These are phyloP conservation scores for Lapara coniferarum DNA, from an alignment of 2,888 invertebrate genomes.

Conservation along the genomic window DNA sequence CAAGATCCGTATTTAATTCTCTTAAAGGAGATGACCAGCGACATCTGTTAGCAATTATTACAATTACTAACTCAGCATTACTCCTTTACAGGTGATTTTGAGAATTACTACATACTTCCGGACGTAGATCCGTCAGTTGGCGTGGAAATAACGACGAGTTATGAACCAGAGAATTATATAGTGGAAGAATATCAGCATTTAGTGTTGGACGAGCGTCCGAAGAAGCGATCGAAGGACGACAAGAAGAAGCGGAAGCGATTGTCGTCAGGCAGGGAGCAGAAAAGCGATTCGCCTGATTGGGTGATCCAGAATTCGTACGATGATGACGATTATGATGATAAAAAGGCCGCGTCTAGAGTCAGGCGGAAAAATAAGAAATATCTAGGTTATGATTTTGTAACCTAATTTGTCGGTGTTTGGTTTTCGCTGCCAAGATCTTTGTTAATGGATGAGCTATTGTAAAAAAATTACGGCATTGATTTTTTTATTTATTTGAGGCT, in stretches of 20 bases:
- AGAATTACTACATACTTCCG: constrained; percentile 76
- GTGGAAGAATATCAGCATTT: constrained; percentile 72
- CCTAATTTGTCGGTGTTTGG: constrained; percentile 45
- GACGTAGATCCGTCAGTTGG: constrained; percentile 76
- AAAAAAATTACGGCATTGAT: too few relatives aligned
- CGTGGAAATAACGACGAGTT: constrained; percentile 73
- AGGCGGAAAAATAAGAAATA: constrained; percentile 80
- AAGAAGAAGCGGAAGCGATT: constrained; percentile 59
- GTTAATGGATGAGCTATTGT: too few relatives aligned
- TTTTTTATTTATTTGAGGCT: too few relatives aligned
- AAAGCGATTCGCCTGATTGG: constrained; percentile 66
- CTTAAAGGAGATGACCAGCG: too few relatives aligned
- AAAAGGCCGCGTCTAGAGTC: constrained; percentile 64
- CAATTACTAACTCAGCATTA: too few relatives aligned
- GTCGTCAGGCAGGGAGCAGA: constrained; percentile 44
- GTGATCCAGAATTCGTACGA: constrained; percentile 69
- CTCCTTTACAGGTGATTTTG: constrained; percentile 72
- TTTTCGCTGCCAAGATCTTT: background rate
- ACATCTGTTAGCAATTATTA: too few relatives aligned
- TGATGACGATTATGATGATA: constrained; percentile 69
- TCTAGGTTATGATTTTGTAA: constrained; percentile 74
- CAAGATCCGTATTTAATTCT: too few relatives aligned
- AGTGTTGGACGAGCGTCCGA: constrained; percentile 66
- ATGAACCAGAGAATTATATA: constrained; percentile 73
- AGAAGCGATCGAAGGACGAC: constrained; percentile 60